These are phyloP conservation scores for Petromus typicus DNA, from an alignment of 2,113 vertebrate species.

Conservation along the genomic window DNA sequence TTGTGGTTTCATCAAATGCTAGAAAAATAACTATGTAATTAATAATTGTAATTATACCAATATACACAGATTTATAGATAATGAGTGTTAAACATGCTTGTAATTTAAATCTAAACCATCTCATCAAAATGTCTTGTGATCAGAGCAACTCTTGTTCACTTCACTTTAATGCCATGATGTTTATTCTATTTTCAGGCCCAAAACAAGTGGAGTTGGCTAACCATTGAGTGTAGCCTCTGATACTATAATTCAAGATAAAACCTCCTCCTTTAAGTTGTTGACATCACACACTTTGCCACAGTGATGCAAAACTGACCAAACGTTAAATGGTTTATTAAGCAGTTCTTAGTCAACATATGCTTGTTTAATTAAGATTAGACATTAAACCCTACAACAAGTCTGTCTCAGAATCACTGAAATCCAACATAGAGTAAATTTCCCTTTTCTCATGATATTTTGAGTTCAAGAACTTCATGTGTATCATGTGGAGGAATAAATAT, in stretches of 20 bases:
- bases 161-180: not conserved
- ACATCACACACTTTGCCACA: not conserved
- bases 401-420: not conserved
- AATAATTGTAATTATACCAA: not conserved
- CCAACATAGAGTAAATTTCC: not conserved
- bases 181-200: not conserved
- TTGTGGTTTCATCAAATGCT: not conserved
- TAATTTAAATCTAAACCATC: not conserved
- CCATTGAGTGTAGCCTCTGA: not conserved
- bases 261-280: not conserved
- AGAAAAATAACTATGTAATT: not conserved
- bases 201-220: not conserved
- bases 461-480: not conserved
- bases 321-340: not conserved
- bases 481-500: not conserved
- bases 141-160: not conserved
- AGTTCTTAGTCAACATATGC: no score
- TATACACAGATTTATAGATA: not conserved
- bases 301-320: not conserved
- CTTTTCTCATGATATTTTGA: not conserved
- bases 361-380: not conserved
- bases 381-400: not conserved
- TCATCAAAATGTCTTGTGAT: not conserved
- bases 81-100: not conserved
- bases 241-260: not conserved